Percentiles rank a stretch among this genome's conserved stretches.
These are phyloP conservation scores for Latrodectus hesperus DNA, from an alignment of 2,888 invertebrate species.

Conservation along the genomic window DNA sequence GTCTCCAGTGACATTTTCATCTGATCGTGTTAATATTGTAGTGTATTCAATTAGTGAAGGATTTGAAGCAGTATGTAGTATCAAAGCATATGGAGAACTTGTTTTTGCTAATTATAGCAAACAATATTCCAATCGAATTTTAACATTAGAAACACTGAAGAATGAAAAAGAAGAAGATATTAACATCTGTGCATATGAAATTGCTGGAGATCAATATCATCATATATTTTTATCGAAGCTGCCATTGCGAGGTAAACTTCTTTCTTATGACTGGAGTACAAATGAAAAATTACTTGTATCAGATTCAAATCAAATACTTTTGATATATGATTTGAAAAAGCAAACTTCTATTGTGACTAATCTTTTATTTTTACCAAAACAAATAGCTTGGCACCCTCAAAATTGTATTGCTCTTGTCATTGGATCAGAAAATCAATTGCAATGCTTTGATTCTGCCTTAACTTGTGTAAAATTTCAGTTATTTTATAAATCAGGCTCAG, in stretches of 20 bases:
- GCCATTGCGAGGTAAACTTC: conserved; percentile 82
- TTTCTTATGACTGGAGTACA: conserved; percentile 80
- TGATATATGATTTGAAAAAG: conserved; percentile 84
- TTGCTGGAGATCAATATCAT: conserved; percentile 75
- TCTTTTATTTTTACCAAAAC: conserved; percentile 85
- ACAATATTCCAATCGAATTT: conserved; percentile 82
- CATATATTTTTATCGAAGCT: conserved; percentile 82
- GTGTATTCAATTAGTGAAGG: conserved; percentile 82
- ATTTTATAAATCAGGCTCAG: conserved; percentile 81
- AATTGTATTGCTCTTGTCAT: conserved; percentile 82
- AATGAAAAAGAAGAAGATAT: conserved; percentile 78
- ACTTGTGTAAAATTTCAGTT: conserved; percentile 82
- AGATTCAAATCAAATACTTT: conserved; percentile 89
- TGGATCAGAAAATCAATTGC: conserved; percentile 83
- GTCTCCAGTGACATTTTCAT: conserved; percentile 88
- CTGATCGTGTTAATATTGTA: conserved; percentile 91
- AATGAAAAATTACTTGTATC: conserved; percentile 85
- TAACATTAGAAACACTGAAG: conserved; percentile 88
- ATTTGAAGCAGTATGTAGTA: conserved; percentile 61
- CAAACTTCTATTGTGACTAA: conserved; percentile 85
- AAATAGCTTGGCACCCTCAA: conserved; percentile 83
- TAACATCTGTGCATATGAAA: conserved; percentile 74
- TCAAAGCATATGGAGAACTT: conserved; percentile 62
- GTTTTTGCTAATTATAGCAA: conserved; percentile 77
- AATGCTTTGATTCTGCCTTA: conserved; percentile 84